These are phyloP conservation scores for Acrossocheilus wenchowensis DNA, from an alignment of 2,797 vertebrate species.

Conservation along the genomic window DNA sequence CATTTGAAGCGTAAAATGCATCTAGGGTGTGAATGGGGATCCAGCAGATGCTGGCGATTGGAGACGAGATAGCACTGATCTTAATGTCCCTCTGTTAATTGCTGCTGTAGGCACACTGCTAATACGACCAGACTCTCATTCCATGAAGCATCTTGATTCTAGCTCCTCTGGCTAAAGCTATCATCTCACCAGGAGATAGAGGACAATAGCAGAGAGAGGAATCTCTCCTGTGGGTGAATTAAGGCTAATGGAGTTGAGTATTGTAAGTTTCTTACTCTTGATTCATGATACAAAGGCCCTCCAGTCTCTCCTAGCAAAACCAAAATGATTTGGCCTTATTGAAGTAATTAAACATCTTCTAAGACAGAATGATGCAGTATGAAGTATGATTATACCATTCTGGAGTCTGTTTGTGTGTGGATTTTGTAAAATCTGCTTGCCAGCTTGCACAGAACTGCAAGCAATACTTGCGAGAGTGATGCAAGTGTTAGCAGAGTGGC, in stretches of 20 bases:
- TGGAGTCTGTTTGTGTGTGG: neutral
- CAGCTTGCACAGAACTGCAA: neutral
- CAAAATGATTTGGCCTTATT: conserved; percentile 64
- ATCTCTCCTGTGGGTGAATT: conserved; percentile 52
- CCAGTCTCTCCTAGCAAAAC: conserved; percentile 44
- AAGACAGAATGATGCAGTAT: conserved; percentile 34
- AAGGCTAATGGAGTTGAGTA: conserved; percentile 30
- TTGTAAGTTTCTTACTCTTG: conserved; percentile 55
- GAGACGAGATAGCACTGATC: conserved; percentile 65
- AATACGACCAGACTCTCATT: conserved; percentile 29
- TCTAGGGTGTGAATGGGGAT: conserved; percentile 24
- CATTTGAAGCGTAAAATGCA: conserved; percentile 67
- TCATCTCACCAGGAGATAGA: conserved; percentile 63
- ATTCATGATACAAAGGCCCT: conserved; percentile 61
- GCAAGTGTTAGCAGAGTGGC: conserved; percentile 46
- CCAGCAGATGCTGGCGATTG: conserved; percentile 64
- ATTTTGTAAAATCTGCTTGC: neutral
- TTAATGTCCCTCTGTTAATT: conserved; percentile 72
- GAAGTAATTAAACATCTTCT: conserved; percentile 61
- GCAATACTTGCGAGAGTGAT: conserved; percentile 38
- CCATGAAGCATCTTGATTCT: conserved; percentile 70
- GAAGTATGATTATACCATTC: conserved; percentile 23
- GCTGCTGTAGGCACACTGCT: conserved; percentile 63
- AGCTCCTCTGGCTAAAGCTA: conserved; percentile 70
- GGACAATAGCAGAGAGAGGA: conserved; percentile 60